phyloP scores from a whole-genome alignment of 2,888 invertebrate species.

The Palloptera scutellata region DNA sequence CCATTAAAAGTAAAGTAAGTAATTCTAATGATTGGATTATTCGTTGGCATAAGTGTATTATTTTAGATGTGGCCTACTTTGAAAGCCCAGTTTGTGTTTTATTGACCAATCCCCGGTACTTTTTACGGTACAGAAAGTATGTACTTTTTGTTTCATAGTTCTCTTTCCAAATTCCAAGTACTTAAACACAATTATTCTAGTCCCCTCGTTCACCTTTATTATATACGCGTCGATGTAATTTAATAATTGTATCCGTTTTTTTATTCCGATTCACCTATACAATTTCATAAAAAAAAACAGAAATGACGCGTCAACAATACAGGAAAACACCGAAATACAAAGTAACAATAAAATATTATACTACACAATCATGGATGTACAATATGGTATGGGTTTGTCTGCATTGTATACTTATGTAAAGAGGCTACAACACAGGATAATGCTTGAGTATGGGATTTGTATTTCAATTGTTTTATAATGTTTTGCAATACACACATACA shows the following conservation, averaged over 20 bases:
- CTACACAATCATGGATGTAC: not conserved
- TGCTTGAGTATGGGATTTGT: slow-evolving; percentile 21
- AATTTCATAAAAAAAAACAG: slow-evolving; percentile 1
- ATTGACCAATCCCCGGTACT: no score
- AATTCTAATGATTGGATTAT: no score
- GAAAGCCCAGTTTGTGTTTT: no score
- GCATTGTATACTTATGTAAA: not conserved
- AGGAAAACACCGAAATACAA: slow-evolving; percentile 14
- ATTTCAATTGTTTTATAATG: slow-evolving; percentile 19
- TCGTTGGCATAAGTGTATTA: no score
- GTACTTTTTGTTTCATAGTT: no score
- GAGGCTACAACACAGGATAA: slow-evolving; percentile 31
- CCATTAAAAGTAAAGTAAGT: no score
- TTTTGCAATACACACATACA: slow-evolving; percentile 10
- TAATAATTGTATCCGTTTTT: slow-evolving; percentile 32
- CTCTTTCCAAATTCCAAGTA: not conserved
- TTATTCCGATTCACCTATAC: not conserved
- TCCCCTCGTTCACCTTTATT: no score
- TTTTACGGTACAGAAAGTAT: no score
- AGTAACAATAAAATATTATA: slow-evolving; percentile 18
- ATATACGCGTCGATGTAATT: slow-evolving; percentile 5
- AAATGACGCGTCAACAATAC: not conserved
- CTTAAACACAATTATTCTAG: not conserved
- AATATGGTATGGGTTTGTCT: not conserved
- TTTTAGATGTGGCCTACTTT: no score